Evolutionary conservation across 2,797 vertebrate genomes (phyloP).

Genomic region (Poecilia velifera): DNA sequence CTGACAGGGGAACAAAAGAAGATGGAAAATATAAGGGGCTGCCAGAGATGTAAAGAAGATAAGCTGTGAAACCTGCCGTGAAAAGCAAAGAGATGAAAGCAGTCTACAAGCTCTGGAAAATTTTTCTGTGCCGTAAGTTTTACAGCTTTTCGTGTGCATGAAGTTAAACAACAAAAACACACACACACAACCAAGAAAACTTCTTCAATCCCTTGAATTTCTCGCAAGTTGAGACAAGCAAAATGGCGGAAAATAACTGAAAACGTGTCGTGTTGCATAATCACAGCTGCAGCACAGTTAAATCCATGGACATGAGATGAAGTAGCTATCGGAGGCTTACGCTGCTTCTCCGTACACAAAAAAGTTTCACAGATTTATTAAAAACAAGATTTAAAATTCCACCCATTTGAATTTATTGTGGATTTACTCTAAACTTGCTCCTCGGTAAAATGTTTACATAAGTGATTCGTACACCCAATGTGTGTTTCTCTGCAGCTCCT

Average conservation of each 20-base stretch:
- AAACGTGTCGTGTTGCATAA: not conserved
- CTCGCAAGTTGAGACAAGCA: not conserved
- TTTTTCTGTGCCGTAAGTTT: not conserved
- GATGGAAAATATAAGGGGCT: not conserved
- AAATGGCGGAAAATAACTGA: not conserved
- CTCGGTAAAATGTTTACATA: not conserved
- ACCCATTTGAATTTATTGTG: not conserved
- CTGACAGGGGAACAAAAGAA: slow-evolving; percentile 59
- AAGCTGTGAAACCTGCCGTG: not conserved
- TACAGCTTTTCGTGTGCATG: not conserved
- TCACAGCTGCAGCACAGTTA: not conserved
- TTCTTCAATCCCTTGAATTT: not conserved
- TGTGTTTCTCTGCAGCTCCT: not conserved
- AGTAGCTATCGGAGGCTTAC: not conserved
- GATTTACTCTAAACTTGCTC: not conserved
- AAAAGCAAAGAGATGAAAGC: not conserved
- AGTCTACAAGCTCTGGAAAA: not conserved
- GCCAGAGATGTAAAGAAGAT: not conserved
- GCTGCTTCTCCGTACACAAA: not conserved
- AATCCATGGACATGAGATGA: not conserved
- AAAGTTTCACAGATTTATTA: not conserved
- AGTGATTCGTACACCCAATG: not conserved
- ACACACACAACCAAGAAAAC: not conserved
- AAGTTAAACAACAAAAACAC: not conserved
- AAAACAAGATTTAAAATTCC: not conserved